Conservation (phyloP, 2,797 vertebrate species). For the Moxostoma hubbsi region DNA sequence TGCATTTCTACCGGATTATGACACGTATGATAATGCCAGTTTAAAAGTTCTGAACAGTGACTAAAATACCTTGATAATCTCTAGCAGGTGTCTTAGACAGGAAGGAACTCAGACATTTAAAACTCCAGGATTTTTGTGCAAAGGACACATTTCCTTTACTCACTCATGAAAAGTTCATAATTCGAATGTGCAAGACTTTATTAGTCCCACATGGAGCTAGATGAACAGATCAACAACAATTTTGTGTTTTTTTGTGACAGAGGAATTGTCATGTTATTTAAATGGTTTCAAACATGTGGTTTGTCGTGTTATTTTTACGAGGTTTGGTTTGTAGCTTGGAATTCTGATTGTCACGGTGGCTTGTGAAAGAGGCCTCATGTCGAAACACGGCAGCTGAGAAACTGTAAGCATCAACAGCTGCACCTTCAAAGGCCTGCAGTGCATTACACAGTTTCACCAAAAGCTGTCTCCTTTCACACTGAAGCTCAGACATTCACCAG, state of each 20-base stretch:
- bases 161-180: not conserved
- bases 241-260: constrained; percentile 40
- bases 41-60: constrained; percentile 3
- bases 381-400: constrained; percentile 69
- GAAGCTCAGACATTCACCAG: constrained; percentile 65
- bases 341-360: constrained; percentile 74
- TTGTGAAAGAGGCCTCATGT: constrained; percentile 65
- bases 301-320: constrained; percentile 73
- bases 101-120: not conserved
- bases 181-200: not conserved
- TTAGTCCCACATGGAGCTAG: constrained; percentile 31
- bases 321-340: constrained; percentile 75
- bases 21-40: constrained; percentile 11
- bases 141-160: not conserved
- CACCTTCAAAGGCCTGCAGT: constrained; percentile 71
- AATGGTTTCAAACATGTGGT: constrained; percentile 50
- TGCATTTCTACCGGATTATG: not conserved
- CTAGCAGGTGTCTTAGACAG: constrained; percentile 12
- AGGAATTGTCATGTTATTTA: constrained; percentile 47
- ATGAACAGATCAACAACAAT: constrained; percentile 41
- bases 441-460: constrained; percentile 69
- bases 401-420: constrained; percentile 76
- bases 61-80: not conserved
- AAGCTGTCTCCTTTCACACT: constrained; percentile 73
- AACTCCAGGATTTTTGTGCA: not conserved